These are phyloP conservation scores for Actinostola sp. DNA, from an alignment of 92 coral and sea anemone genomes.

Conservation along the genomic window DNA sequence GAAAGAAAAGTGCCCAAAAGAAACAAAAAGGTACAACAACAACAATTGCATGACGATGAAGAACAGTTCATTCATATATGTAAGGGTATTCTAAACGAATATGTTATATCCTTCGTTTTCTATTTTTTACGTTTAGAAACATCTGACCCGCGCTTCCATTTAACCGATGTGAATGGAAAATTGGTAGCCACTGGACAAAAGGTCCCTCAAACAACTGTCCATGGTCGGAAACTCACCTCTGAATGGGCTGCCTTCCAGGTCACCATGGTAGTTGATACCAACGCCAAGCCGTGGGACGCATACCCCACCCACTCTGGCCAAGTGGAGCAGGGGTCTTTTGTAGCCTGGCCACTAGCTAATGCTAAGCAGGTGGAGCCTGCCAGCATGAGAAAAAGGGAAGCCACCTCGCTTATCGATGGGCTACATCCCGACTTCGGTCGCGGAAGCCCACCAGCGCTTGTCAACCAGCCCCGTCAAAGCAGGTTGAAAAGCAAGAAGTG, in stretches of 20 bases:
- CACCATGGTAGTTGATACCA: background rate
- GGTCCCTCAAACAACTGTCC: slow-evolving; percentile 12
- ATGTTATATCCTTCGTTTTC: too few species aligned
- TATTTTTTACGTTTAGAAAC: too few species aligned
- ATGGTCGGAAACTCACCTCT: slow-evolving; percentile 25
- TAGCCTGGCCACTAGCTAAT: slow-evolving; percentile 38
- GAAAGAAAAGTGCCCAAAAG: too few species aligned
- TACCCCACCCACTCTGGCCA: slow-evolving; percentile 52
- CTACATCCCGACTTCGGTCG: background rate
- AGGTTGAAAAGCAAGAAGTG: too few species aligned
- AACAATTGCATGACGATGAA: too few species aligned
- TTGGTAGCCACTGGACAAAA: slow-evolving; percentile 1
- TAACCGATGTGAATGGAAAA: too few species aligned
- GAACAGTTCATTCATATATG: too few species aligned
- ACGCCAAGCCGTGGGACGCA: slow-evolving; percentile 28
- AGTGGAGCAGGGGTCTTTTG: slow-evolving; percentile 43
- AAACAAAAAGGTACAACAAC: too few species aligned
- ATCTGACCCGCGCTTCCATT: too few species aligned
- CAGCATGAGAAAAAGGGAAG: background rate
- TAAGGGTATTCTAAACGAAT: too few species aligned
- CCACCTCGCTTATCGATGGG: background rate
- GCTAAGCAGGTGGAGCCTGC: background rate
- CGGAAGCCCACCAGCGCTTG: too few species aligned
- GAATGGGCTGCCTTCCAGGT: slow-evolving; percentile 48
- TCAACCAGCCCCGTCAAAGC: too few species aligned